phyloP scores from a whole-genome alignment of 2,797 vertebrate genomes.

The Acestrorhynchus altus region DNA sequence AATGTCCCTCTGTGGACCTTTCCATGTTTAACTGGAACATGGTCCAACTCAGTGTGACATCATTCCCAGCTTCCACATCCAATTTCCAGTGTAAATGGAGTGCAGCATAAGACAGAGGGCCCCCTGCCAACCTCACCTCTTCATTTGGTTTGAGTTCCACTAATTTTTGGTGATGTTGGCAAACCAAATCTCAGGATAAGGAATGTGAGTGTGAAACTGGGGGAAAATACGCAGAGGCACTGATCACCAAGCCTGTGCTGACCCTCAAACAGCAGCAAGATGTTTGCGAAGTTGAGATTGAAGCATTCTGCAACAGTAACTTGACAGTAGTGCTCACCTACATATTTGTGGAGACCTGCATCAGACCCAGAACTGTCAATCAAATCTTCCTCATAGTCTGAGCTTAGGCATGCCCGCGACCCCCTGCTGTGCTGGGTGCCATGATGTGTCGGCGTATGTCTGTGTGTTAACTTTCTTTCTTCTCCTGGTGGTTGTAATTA shows the following conservation, averaged over 20 bases:
- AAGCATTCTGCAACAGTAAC: constrained; percentile 6
- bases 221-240: too few species aligned
- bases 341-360: constrained; percentile 64
- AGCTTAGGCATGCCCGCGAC: background rate
- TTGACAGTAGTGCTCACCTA: constrained; percentile 35
- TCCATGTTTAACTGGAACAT: too few species aligned
- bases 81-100: too few species aligned
- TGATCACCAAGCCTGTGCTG: too few species aligned
- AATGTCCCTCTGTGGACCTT: too few species aligned
- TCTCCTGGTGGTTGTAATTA: background rate
- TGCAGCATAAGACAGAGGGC: too few species aligned
- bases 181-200: background rate
- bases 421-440: constrained; percentile 61
- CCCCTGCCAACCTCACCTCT: background rate
- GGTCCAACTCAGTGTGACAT: too few species aligned
- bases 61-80: too few species aligned
- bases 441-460: constrained; percentile 14
- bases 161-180: background rate
- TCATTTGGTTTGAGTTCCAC: background rate
- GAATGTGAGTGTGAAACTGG: background rate
- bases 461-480: background rate
- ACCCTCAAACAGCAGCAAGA: background rate
- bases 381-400: constrained; percentile 59
- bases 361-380: constrained; percentile 75
- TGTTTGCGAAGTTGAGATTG: constrained; percentile 8